These are phyloP conservation scores for Galemys pyrenaicus DNA, from an alignment of 2,113 vertebrate species.

Conservation along the genomic window DNA sequence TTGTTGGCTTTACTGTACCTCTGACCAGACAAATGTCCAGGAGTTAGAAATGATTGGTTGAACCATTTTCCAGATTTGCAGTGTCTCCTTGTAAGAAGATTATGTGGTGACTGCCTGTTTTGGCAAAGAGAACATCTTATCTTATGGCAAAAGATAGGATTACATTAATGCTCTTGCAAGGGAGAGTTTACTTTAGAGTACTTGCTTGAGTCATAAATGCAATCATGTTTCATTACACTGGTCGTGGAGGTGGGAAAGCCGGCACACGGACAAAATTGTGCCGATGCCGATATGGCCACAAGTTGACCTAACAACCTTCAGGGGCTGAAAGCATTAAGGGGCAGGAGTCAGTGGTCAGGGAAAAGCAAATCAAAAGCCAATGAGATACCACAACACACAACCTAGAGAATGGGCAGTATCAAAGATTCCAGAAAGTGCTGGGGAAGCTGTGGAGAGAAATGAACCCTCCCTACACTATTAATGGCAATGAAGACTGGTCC, in stretches of 20 bases:
- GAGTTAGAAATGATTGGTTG: neutral
- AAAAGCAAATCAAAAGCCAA: no score
- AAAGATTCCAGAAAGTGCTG: no score
- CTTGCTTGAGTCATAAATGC: neutral
- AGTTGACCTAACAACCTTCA: neutral
- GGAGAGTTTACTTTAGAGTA: neutral
- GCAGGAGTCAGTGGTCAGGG: neutral
- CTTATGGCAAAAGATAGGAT: neutral
- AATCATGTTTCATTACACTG: neutral
- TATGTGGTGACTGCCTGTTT: accelerated
- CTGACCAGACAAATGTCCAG: neutral
- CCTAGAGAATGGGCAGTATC: no score
- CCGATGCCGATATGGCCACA: neutral
- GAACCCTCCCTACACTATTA: no score
- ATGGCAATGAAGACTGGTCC: no score
- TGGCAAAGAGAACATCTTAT: neutral
- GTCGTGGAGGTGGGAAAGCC: neutral
- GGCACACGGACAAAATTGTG: neutral
- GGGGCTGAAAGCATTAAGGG: neutral
- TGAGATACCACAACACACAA: no score
- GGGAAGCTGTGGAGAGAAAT: no score
- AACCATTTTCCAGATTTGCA: neutral
- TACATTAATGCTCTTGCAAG: neutral
- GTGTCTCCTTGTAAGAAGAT: neutral
- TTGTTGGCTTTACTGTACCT: neutral